Base-by-base conservation (phyloP, 2,113 vertebrate species). In the Centrocercus urophasianus region DNA sequence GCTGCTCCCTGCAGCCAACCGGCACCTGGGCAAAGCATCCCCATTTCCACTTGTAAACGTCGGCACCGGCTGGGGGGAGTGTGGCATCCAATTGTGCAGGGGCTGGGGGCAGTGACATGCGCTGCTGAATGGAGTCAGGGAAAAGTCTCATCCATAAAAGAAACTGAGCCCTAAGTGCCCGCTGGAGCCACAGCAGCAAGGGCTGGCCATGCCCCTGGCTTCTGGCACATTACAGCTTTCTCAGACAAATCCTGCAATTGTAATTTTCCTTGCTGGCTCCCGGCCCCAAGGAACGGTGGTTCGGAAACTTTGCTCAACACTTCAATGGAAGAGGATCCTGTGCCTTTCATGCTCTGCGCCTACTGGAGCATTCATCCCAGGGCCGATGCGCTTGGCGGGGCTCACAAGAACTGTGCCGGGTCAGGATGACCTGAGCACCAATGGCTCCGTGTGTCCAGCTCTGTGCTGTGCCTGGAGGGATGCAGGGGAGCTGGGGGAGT, bases 1-100 rank as follows among this genome's bases (percentile, higher is more conserved):
- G 56, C 94, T 95, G 95, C 93, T 95, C 85, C 79, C 89, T 54
- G 93, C 94, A 95, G 94, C 90, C 93, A 93, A 94, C 86, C 1
- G 17, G 86, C 88, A 86, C 72, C 86, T 74, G 60, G 91, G 93
- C 83, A 52, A 79, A 93, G 93, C 65, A 95, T 87, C 88, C 85
- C 61, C 10, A 54, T 88, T 95, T 95, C 86, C 91, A n/a, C 52
- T 22, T 32, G 57, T 52, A 61, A 69, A 34, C 48, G 2, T 54
- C 92, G 61, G 48, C 18, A 25, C 27, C 8, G 27, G 15, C 27
- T 30, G 27, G 88, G 57, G 82, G 83, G 81, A 87, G 84, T n/a
- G 15, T 45, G 40, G 64, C 47, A 64, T 77, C 65, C 88, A 82
- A 43, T 83, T 57, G 38, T 65, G 88, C 1, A 15, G 76, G 83